Conservation (phyloP, 2,113 vertebrate genomes). For the Pogonocichla stellata region DNA sequence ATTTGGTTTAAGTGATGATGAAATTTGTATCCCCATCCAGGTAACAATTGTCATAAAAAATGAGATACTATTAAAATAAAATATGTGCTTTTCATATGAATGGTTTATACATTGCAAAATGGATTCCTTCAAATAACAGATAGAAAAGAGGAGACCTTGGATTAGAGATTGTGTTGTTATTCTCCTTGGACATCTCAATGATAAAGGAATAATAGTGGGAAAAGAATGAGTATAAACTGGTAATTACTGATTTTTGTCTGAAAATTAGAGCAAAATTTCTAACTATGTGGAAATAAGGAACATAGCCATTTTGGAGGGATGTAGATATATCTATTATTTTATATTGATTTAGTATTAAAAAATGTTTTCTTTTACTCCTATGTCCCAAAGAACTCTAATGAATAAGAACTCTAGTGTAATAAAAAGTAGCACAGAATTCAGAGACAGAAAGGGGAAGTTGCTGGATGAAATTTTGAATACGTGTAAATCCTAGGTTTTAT, state of each 20-base stretch:
- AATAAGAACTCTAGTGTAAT: not conserved
- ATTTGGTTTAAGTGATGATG: not conserved
- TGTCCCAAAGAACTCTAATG: not conserved
- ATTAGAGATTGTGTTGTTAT: not conserved
- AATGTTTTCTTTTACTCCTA: not conserved
- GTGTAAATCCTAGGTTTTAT: not conserved
- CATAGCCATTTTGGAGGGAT: not conserved
- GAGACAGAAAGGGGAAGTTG: not conserved
- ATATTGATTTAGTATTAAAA: not conserved
- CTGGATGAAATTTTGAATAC: not conserved
- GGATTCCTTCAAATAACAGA: not conserved
- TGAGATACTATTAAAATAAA: not conserved
- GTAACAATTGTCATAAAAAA: not conserved
- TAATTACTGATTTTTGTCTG: not conserved
- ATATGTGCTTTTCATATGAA: not conserved
- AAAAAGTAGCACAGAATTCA: not conserved
- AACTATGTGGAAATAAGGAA: not conserved
- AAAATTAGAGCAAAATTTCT: not conserved
- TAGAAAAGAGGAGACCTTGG: not conserved
- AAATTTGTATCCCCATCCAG: not conserved
- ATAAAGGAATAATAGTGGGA: not conserved
- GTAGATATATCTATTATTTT: not conserved
- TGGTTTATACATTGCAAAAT: not conserved
- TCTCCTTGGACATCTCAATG: not conserved
- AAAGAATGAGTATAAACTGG: not conserved